Conservation (phyloP, 2,797 vertebrate genomes). For the Macropus fuliginosus region DNA sequence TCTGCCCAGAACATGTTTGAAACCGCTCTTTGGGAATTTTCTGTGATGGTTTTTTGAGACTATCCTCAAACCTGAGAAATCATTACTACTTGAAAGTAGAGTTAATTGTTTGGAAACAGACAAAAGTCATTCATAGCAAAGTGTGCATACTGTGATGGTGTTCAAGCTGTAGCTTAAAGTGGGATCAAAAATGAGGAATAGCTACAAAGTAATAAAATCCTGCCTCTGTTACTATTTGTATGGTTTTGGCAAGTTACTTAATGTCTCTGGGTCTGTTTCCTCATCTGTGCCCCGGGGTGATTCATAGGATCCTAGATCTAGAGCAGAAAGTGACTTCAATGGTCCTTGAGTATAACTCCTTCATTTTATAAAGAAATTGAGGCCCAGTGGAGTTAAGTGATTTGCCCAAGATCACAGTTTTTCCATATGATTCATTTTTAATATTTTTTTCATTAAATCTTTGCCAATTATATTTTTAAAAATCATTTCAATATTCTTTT, state of each 20-base stretch:
- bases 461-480: neutral
- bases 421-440: neutral
- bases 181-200: neutral
- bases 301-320: neutral
- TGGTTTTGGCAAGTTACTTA: neutral
- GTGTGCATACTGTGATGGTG: neutral
- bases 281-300: neutral
- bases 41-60: neutral
- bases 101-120: neutral
- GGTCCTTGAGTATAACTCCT: neutral
- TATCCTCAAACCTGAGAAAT: neutral
- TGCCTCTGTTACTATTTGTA: neutral
- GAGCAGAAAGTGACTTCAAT: neutral
- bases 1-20: neutral
- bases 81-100: neutral
- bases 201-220: neutral
- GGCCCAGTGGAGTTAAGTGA: neutral
- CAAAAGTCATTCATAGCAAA: neutral
- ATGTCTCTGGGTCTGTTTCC: neutral
- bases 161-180: neutral
- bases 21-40: neutral
- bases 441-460: neutral
- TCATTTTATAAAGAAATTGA: neutral
- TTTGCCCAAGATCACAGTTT: neutral
- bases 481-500: neutral